These are phyloP conservation scores for Beroe ovata DNA, from an alignment of 37 sponge, comb jelly and placozoan species.

Conservation along the genomic window DNA sequence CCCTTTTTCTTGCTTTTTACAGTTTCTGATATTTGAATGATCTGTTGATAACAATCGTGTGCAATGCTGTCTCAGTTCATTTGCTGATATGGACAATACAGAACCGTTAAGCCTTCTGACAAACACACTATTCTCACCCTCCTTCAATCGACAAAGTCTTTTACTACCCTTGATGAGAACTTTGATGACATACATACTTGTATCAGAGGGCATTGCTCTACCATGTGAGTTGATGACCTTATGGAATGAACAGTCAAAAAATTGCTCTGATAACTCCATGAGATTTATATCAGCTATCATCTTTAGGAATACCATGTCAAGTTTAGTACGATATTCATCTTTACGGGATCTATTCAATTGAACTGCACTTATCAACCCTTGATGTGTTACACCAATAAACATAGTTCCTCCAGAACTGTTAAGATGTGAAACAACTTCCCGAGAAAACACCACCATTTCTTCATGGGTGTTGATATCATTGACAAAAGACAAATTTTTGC, in stretches of 20 bases:
- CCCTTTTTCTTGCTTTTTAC: no score
- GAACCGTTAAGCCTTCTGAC: not conserved
- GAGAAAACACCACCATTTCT: conserved; percentile 12
- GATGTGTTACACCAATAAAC: conserved; percentile 29
- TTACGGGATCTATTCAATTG: conserved; percentile 6
- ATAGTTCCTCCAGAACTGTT: conserved; percentile 13
- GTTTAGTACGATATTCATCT: conserved; percentile 23
- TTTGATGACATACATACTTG: not conserved
- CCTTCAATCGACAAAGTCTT: not conserved
- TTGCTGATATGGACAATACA: conserved; percentile 15
- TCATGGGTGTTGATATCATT: not conserved
- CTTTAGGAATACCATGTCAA: conserved; percentile 17
- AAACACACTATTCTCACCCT: conserved; percentile 11
- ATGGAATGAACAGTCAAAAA: conserved; percentile 2
- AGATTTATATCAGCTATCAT: conserved; percentile 9
- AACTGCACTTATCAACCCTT: not conserved
- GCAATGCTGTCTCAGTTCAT: conserved; percentile 21
- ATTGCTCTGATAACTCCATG: not conserved
- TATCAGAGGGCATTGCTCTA: not conserved
- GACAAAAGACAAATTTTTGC: not conserved
- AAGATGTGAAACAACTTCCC: conserved; percentile 33
- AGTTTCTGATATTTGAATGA: no score
- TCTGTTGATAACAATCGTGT: not conserved
- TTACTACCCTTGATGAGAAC: not conserved
- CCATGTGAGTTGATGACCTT: not conserved